A percentile compares a stretch with the other conserved stretches of the same genome.
Conservation (phyloP, 2,797 vertebrate species). For the Pseudochaenichthys georgianus region DNA sequence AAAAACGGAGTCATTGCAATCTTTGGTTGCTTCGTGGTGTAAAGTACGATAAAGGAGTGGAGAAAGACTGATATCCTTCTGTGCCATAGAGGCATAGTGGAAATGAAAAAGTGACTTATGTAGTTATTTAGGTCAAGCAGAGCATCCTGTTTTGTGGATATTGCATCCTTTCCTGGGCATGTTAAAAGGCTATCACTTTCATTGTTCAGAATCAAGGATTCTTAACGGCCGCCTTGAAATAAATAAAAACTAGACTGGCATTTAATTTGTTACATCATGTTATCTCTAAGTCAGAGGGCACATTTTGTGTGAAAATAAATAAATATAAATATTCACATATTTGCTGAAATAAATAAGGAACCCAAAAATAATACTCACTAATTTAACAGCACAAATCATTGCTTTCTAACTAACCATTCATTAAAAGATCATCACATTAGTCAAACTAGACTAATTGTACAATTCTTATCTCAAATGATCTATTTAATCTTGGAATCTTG, state of each 20-base stretch:
- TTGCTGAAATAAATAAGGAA: not conserved
- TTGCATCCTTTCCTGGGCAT: too few species aligned
- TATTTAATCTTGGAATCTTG: too few species aligned
- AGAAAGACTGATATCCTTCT: conserved; percentile 2
- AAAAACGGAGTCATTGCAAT: conserved; percentile 2
- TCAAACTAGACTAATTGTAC: too few species aligned
- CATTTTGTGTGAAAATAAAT: too few species aligned
- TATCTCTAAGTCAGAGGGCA: too few species aligned
- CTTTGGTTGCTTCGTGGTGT: not conserved
- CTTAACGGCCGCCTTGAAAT: not conserved
- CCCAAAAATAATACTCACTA: not conserved
- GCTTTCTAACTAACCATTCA: not conserved
- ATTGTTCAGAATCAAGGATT: not conserved
- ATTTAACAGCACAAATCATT: not conserved
- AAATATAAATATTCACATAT: not conserved
- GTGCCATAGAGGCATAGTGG: not conserved
- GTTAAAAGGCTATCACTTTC: too few species aligned
- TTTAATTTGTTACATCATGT: too few species aligned
- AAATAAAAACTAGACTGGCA: too few species aligned
- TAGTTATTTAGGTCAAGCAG: too few species aligned
- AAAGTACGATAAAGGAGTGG: not conserved
- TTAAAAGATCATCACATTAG: not conserved
- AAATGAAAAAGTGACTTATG: not conserved
- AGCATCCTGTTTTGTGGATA: too few species aligned
- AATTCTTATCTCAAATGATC: not conserved